Evolutionary conservation across 1,140 invertebrate genomes (phyloP).

Genomic region (Cecropterus lyciades): DNA sequence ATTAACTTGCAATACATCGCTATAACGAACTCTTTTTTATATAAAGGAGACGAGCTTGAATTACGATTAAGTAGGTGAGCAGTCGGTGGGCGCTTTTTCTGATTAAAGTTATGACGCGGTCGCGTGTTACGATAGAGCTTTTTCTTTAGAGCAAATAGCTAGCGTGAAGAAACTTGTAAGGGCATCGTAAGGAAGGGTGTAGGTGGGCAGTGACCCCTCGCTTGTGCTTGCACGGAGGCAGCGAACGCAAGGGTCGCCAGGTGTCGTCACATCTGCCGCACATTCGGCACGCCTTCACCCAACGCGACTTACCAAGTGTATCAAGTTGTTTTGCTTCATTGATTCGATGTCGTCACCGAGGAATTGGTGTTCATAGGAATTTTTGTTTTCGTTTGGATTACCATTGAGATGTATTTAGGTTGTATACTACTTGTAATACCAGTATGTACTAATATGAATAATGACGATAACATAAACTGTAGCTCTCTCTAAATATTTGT

Average conservation of each 20-base stretch:
- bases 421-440: no score
- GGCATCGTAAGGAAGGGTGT: constrained; percentile 63
- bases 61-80: constrained; percentile 14
- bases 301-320: constrained; percentile 47
- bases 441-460: no score
- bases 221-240: constrained; percentile 48
- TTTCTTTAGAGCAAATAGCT: constrained; percentile 48
- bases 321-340: constrained; percentile 62
- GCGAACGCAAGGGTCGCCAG: constrained; percentile 76
- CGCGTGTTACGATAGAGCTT: constrained; percentile 61
- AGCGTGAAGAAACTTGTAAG: constrained; percentile 55
- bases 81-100: constrained; percentile 52
- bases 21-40: constrained; percentile 37
- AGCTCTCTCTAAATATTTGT: no score
- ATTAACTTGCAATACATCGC: constrained; percentile 34
- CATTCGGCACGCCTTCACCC: constrained; percentile 51
- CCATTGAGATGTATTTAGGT: no score
- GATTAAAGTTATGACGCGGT: constrained; percentile 62
- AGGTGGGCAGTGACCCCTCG: constrained; percentile 77
- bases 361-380: neutral
- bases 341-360: constrained; percentile 14
- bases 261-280: constrained; percentile 75
- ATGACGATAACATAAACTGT: no score
- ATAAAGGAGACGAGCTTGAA: constrained; percentile 24
- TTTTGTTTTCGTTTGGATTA: neutral